phyloP scores from a whole-genome alignment of 2,797 vertebrate genomes.

The Remorina albescens region DNA sequence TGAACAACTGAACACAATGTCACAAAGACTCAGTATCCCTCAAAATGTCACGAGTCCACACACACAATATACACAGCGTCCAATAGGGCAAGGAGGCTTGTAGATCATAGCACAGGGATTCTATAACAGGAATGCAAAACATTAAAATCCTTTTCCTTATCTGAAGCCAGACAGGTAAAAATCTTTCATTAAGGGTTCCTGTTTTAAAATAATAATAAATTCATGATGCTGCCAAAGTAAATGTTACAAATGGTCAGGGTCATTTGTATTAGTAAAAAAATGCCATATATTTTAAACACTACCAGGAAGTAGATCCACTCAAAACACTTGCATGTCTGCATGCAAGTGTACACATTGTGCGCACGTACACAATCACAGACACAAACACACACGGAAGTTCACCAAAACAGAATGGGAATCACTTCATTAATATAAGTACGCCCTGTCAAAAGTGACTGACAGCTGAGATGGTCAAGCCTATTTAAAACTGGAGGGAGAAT shows the following conservation, averaged over 20 bases:
- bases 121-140: neutral
- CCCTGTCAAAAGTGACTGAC: slow-evolving; percentile 38
- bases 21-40: slow-evolving; percentile 30
- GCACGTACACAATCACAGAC: slow-evolving; percentile 6
- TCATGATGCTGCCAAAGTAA: slow-evolving; percentile 19
- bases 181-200: neutral
- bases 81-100: slow-evolving; percentile 6
- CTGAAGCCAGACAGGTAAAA: slow-evolving; percentile 13
- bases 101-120: neutral
- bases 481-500: slow-evolving; percentile 28
- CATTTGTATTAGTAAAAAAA: slow-evolving; percentile 15
- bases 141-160: slow-evolving; percentile 9
- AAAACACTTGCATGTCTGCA: slow-evolving; percentile 26
- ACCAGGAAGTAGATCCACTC: slow-evolving; percentile 33
- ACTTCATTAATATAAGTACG: slow-evolving; percentile 48
- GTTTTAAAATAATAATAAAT: neutral
- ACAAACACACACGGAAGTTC: neutral
- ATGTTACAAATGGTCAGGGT: neutral
- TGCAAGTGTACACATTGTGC: too few species aligned
- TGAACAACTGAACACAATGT: slow-evolving; percentile 44
- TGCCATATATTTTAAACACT: slow-evolving; percentile 1
- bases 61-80: neutral
- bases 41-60: slow-evolving; percentile 46
- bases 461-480: slow-evolving; percentile 33
- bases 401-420: slow-evolving; percentile 39